A percentile compares a stretch with the other conserved stretches of the same genome.
These are phyloP conservation scores for Blomia tropicalis DNA, from an alignment of 2,888 invertebrate species.

Conservation along the genomic window DNA sequence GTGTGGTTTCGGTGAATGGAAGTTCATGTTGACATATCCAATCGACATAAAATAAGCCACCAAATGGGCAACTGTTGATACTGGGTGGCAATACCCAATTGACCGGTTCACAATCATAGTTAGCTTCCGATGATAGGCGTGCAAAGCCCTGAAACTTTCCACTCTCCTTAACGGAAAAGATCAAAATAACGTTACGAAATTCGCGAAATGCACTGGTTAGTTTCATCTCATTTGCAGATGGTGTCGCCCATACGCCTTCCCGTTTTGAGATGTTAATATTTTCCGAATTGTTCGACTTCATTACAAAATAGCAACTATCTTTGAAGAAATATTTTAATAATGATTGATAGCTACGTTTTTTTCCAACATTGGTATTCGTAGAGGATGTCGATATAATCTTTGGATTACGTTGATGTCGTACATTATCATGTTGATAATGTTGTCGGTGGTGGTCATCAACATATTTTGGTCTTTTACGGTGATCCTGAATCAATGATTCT, in stretches of 20 bases:
- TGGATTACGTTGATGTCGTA: no score
- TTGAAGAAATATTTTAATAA: conserved; percentile 84
- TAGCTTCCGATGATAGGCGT: conserved; percentile 66
- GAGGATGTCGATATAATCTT: no score
- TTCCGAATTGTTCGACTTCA: conserved; percentile 94
- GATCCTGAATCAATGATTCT: no score
- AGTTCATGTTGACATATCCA: conserved; percentile 89
- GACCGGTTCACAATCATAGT: conserved; percentile 71
- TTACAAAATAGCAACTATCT: conserved; percentile 82
- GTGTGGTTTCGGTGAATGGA: conserved; percentile 74
- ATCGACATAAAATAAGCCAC: conserved; percentile 88
- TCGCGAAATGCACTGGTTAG: conserved; percentile 82
- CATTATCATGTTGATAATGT: no score
- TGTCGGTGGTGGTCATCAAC: no score
- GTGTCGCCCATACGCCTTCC: conserved; percentile 91
- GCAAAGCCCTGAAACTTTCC: conserved; percentile 76
- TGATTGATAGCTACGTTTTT: conserved; percentile 29
- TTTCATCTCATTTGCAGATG: conserved; percentile 89
- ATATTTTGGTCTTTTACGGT: no score
- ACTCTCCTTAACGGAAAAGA: conserved; percentile 95
- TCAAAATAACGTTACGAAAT: conserved; percentile 76
- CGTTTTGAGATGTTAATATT: conserved; percentile 86
- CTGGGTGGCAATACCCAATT: conserved; percentile 89
- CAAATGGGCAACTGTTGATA: conserved; percentile 73
- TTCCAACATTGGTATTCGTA: no score